Conservation (phyloP, 2,888 invertebrate species). For the Stratiomys singularior region DNA sequence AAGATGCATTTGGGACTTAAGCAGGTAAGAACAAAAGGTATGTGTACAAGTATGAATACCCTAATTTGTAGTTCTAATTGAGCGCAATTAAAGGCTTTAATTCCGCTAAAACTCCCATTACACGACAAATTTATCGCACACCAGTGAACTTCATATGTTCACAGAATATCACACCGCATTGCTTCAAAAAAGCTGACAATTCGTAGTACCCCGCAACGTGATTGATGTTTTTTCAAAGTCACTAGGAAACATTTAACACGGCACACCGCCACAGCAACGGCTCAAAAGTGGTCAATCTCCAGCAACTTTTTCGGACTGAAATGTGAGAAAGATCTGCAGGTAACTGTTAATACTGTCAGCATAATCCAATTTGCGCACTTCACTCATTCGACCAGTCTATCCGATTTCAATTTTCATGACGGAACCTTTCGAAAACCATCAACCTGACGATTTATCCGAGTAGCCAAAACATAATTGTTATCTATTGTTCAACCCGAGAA, state of each 20-base stretch:
- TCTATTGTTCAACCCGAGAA: not conserved
- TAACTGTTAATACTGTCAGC: conserved; percentile 35
- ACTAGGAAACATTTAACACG: conserved; percentile 8
- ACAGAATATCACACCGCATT: not conserved
- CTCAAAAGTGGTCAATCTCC: not conserved
- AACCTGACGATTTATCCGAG: conserved; percentile 19
- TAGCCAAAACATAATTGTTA: not conserved
- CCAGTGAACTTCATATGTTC: no score
- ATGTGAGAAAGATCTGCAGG: not conserved
- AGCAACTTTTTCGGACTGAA: not conserved
- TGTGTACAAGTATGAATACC: no score
- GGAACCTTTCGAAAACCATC: conserved; percentile 5
- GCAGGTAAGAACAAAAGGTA: no score
- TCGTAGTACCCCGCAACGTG: not conserved
- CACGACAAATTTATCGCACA: no score
- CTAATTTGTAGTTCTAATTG: no score
- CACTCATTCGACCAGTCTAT: not conserved
- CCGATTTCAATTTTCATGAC: conserved; percentile 20
- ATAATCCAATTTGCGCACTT: conserved; percentile 27
- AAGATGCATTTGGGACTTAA: no score
- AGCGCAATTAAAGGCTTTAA: no score
- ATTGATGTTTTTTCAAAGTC: conserved; percentile 23
- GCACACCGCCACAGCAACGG: not conserved
- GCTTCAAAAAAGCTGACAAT: not conserved
- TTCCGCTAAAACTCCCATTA: no score